These are phyloP conservation scores for Corythoichthys intestinalis DNA, from an alignment of 2,113 vertebrate species.

Conservation along the genomic window DNA sequence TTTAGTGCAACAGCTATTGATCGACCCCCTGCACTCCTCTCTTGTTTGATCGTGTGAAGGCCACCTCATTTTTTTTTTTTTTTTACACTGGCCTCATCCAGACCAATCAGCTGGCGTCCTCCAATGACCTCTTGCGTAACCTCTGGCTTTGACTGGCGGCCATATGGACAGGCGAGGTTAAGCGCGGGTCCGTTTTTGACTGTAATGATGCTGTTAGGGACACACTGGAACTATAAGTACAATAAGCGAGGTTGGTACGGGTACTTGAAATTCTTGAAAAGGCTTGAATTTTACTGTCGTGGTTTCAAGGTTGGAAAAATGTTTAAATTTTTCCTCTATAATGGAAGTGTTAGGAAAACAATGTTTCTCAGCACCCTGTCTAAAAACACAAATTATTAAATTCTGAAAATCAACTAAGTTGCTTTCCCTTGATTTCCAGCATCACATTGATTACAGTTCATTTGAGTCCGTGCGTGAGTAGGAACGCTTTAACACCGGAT, in stretches of 20 bases:
- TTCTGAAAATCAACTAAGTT: no score
- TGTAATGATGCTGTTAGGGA: not conserved
- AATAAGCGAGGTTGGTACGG: not conserved
- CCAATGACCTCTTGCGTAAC: conserved; percentile 46
- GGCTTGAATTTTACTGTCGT: no score
- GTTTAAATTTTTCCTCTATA: no score
- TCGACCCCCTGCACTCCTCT: conserved; percentile 2
- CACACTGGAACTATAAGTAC: not conserved
- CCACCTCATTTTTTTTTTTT: conserved; percentile 18
- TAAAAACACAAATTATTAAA: no score
- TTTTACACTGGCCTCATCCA: conserved; percentile 18
- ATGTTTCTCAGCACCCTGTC: no score
- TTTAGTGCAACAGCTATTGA: conserved; percentile 22
- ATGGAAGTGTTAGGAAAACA: no score
- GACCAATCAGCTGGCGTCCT: conserved; percentile 31
- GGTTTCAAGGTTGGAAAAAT: no score
- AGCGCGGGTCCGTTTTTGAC: not conserved
- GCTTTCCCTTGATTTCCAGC: no score
- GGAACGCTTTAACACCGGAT: no score
- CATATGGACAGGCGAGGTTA: not conserved
- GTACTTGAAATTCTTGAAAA: no score
- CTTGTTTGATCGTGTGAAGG: conserved; percentile 34
- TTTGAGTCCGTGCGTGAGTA: no score
- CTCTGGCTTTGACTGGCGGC: conserved; percentile 13
- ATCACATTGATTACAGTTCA: no score